Percentiles rank a stretch among this genome's conserved stretches.
Conservation (phyloP, 35 echinoderm and acorn worm genomes). For the Strongylocentrotus purpuratus region DNA sequence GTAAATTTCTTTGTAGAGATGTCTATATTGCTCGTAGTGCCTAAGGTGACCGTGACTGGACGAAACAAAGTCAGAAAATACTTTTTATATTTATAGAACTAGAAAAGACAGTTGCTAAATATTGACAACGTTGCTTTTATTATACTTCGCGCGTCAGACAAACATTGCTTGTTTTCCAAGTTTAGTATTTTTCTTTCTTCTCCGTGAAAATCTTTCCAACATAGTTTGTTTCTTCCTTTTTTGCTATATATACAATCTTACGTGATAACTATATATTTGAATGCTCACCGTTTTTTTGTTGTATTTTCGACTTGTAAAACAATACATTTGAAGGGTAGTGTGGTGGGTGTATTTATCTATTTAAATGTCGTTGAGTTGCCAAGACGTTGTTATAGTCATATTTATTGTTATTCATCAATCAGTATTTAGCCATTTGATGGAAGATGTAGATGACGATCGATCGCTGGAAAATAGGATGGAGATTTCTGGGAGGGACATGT, state of each 20-base stretch:
- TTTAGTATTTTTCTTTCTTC: neutral
- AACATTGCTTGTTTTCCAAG: neutral
- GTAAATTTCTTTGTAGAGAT: neutral
- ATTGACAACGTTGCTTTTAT: neutral
- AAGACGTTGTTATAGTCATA: constrained; percentile 4
- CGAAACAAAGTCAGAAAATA: neutral
- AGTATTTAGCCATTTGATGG: constrained; percentile 10
- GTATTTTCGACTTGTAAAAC: neutral
- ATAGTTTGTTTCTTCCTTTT: neutral
- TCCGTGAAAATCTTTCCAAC: neutral
- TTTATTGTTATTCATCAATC: constrained; percentile 5
- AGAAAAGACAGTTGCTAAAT: neutral
- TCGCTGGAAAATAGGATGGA: neutral
- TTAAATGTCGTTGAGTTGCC: neutral
- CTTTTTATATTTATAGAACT: neutral
- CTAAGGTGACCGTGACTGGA: neutral
- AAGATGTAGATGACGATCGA: neutral
- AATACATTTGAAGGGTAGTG: neutral
- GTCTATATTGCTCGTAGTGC: neutral
- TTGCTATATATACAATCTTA: neutral
- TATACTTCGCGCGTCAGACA: neutral
- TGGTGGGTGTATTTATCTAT: constrained; percentile 5
- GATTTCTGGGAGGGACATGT: neutral
- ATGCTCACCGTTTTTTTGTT: neutral
- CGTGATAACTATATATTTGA: neutral